Percentiles rank a stretch among this genome's conserved stretches.
Conservation (phyloP, 1,140 invertebrate genomes). For the Lineus longissimus region DNA sequence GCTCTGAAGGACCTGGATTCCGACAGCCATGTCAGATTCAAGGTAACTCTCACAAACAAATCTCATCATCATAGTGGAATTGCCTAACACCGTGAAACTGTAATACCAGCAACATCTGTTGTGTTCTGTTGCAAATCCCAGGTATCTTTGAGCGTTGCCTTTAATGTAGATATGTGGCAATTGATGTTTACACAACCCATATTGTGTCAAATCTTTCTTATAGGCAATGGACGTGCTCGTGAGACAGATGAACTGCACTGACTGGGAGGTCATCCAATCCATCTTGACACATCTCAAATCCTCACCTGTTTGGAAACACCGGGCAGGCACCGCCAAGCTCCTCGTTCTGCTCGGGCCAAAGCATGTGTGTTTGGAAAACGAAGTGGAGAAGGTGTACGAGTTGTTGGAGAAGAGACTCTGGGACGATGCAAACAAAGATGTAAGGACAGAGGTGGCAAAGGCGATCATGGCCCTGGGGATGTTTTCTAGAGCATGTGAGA, state of each 20-base stretch:
- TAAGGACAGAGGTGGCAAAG: conserved; percentile 40
- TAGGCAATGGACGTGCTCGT: conserved; percentile 46
- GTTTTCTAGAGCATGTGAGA: conserved; percentile 43
- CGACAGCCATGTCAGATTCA: conserved; percentile 41
- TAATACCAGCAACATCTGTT: no score
- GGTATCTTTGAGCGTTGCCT: no score
- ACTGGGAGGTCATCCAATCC: conserved; percentile 31
- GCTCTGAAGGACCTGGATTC: conserved; percentile 25
- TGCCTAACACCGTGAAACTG: no score
- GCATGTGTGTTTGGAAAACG: conserved; percentile 28
- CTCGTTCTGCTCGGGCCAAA: conserved; percentile 39
- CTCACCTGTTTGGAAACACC: conserved; percentile 43
- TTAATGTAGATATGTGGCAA: no score
- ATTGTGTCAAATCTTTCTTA: not conserved
- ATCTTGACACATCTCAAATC: conserved; percentile 30
- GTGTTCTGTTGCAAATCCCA: no score
- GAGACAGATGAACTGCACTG: conserved; percentile 38
- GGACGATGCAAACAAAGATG: conserved; percentile 47
- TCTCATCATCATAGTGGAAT: no score
- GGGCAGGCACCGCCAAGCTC: conserved; percentile 39
- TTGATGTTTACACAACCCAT: no score
- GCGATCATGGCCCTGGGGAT: conserved; percentile 43
- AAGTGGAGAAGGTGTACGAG: conserved; percentile 40
- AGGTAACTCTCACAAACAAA: conserved; percentile 24
- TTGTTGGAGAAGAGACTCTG: conserved; percentile 41